Evolutionary conservation across 2,113 vertebrate genomes (phyloP).

Genomic region (Gadus chalcogrammus): DNA sequence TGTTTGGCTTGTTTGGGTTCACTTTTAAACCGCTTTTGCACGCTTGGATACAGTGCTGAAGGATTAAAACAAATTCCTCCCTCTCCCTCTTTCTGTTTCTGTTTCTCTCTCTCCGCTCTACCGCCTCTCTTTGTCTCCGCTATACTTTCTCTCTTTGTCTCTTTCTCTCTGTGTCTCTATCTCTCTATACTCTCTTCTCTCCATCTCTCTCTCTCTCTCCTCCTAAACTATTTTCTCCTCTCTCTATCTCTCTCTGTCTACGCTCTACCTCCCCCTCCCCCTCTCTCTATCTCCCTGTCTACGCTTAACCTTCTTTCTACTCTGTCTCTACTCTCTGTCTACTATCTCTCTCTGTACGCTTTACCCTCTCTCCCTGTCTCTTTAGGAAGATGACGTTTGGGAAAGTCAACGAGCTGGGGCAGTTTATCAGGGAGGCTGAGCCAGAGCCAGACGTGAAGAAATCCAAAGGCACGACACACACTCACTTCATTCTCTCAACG

Average conservation of each 20-base stretch:
- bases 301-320: no score
- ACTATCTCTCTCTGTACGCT: conserved; percentile 16
- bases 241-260: conserved; percentile 10
- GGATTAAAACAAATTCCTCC: no score
- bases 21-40: no score
- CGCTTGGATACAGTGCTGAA: no score
- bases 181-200: conserved; percentile 18
- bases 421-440: conserved; percentile 97
- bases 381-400: conserved; percentile 96
- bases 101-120: no score
- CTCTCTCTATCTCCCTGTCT: no score
- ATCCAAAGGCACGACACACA: conserved; percentile 82
- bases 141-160: no score
- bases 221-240: neutral
- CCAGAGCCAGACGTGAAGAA: conserved; percentile 98
- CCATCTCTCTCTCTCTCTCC: conserved; percentile 15
- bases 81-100: conserved; percentile 8
- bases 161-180: no score
- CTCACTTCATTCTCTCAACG: neutral
- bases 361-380: conserved; percentile 7
- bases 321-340: no score
- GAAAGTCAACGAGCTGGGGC: conserved; percentile 94
- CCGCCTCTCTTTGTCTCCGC: no score
- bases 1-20: no score
- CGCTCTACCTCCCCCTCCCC: no score